Evolutionary conservation across 1,140 invertebrate genomes (phyloP), one percentile per base, ranked within the genome.

Genomic region (Coenobita brevimanus): DNA sequence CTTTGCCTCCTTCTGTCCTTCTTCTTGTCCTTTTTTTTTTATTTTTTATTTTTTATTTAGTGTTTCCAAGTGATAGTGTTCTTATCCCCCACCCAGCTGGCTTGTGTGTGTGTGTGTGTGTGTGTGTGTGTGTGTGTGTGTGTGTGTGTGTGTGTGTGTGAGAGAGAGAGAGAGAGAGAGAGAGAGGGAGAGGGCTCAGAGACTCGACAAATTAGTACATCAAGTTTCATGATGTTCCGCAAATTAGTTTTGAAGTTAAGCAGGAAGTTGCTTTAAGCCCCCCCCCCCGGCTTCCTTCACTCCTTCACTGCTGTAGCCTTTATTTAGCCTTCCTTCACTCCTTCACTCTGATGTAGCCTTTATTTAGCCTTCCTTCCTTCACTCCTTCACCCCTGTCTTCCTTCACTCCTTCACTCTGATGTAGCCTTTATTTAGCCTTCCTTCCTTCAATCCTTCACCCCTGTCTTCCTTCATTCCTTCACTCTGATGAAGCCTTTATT

Each of bases 171-270:
- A 6, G 60, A 6, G 60, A 6, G 60, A 62, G 60, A 62, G 60
- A 62, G 60, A 62, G 60, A 62, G 60, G 27, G 60, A 62, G 60
- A 62, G 60, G 30, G 67, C 36, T 71, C 67, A 71, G 67, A 71
- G 33, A 38, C 67, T 71, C 30, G 67, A 71, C 71, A 75, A 75
- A 75, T 75, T 75, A 50, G 41, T 43, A 43, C 71, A 46, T 75
- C 71, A 75, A 75, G 71, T 75, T 75, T 75, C 46, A 50, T 50
- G 17, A 75, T 75, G 71, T 75, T 50, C 71, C 71, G 43, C 71
- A 75, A 75, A 75, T 75, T 75, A 75, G 71, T 75, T 75, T 50
- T 24, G 41, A 43, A 75, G 41, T 75, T 75, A 75, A n/a, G 71
- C 36, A 24, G 43, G 71, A 75, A 75, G 41, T 75, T 75, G 15